Percentiles rank a stretch among this genome's conserved stretches.
Evolutionary conservation across 2,888 invertebrate species (phyloP).

Genomic region (Cremastobaeus sp.): DNA sequence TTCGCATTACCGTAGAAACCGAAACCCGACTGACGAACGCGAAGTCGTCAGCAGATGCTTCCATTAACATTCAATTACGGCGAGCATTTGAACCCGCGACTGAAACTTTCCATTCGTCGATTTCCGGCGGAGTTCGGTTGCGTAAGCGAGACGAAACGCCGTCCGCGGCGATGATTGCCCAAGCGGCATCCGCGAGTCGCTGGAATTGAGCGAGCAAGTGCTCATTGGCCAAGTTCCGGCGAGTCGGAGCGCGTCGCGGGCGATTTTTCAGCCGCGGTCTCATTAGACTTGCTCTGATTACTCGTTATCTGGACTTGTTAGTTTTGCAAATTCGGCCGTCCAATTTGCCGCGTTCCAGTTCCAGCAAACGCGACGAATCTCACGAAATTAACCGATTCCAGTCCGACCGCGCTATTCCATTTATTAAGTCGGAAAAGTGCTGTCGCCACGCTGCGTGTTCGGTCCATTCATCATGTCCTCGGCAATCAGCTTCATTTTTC

Average conservation of each 20-base stretch:
- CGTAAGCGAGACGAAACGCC: slow-evolving; percentile 35
- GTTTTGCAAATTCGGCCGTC: neutral
- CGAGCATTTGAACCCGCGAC: slow-evolving; percentile 40
- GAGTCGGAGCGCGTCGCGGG: neutral
- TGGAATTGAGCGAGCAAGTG: slow-evolving; percentile 13
- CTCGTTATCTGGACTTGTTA: no score
- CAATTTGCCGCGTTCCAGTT: no score
- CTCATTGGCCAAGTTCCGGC: slow-evolving; percentile 3
- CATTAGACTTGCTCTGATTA: no score
- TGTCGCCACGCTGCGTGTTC: no score
- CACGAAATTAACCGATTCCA: no score
- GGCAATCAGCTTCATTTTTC: no score
- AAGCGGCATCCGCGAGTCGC: slow-evolving; percentile 16
- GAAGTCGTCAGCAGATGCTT: slow-evolving; percentile 20
- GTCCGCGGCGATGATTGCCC: slow-evolving; percentile 10
- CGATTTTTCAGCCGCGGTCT: neutral
- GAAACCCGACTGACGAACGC: neutral
- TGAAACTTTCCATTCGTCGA: slow-evolving; percentile 39
- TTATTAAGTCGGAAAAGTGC: no score
- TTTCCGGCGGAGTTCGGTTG: slow-evolving; percentile 43
- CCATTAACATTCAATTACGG: slow-evolving; percentile 41
- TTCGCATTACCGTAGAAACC: neutral
- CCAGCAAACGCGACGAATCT: no score
- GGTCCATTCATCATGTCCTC: no score
- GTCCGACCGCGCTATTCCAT: no score